A percentile compares a stretch with the other conserved stretches of the same genome.
Conservation (phyloP, 2,888 invertebrate genomes). For the Atherix ibis region DNA sequence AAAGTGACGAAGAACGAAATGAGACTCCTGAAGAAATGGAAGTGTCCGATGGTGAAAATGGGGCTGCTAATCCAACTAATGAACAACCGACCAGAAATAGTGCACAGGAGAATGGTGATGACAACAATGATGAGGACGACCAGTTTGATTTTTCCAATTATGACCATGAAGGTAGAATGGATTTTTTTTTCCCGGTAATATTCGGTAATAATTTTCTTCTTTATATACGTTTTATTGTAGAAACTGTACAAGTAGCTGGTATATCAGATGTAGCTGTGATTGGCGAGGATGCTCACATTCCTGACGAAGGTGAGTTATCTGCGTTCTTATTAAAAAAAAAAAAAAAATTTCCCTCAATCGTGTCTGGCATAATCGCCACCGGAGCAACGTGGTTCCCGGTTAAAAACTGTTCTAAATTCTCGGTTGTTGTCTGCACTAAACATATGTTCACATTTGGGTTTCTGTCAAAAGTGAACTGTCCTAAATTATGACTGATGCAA, state of each 20-base stretch:
- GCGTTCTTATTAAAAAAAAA: neutral
- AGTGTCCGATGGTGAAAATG: too few relatives aligned
- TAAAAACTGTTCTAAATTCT: too few relatives aligned
- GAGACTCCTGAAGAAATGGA: too few relatives aligned
- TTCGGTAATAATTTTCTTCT: neutral
- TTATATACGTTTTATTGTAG: conserved; percentile 4
- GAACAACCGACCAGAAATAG: too few relatives aligned
- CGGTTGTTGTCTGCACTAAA: too few relatives aligned
- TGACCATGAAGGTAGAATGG: conserved; percentile 38
- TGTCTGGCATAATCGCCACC: too few relatives aligned
- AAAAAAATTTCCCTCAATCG: neutral
- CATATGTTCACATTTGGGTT: too few relatives aligned
- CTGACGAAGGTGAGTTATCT: conserved; percentile 19
- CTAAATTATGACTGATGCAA: too few relatives aligned
- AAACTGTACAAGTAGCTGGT: conserved; percentile 20
- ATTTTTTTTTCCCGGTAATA: neutral
- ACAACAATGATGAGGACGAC: conserved; percentile 35
- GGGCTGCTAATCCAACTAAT: too few relatives aligned
- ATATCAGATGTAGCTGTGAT: conserved; percentile 31
- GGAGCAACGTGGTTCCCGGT: too few relatives aligned
- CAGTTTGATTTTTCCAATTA: conserved; percentile 62
- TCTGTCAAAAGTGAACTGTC: too few relatives aligned
- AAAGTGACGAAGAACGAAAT: too few relatives aligned
- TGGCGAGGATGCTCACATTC: conserved; percentile 22
- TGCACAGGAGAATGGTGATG: conserved; percentile 24